phyloP scores from a whole-genome alignment of 2,888 invertebrate genomes.

The Sussaba pulchella region DNA sequence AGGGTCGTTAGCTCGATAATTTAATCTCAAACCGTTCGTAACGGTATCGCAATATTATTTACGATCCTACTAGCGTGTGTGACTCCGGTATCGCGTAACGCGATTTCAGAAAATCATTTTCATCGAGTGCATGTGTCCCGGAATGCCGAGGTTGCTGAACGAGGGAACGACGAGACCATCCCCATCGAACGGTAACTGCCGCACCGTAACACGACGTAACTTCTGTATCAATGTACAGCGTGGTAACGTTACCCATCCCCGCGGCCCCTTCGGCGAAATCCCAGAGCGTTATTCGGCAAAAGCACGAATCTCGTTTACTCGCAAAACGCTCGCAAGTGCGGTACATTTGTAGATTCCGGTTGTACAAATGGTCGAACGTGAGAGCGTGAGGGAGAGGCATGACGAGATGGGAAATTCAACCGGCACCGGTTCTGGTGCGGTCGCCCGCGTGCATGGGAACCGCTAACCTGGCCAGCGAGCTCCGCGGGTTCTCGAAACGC shows the following conservation, averaged over 20 bases:
- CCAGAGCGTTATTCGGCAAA: neutral
- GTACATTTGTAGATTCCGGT: conserved; percentile 61
- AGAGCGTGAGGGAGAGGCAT: too few relatives aligned
- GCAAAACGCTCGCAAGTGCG: conserved; percentile 45
- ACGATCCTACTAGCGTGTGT: conserved; percentile 48
- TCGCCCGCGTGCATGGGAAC: conserved; percentile 52
- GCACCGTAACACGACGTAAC: conserved; percentile 4
- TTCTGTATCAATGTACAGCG: conserved; percentile 19
- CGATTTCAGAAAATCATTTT: conserved; percentile 49
- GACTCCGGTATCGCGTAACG: conserved; percentile 45
- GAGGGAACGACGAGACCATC: conserved; percentile 1
- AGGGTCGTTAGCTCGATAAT: conserved; percentile 49
- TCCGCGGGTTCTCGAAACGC: conserved; percentile 43
- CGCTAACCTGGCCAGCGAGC: conserved; percentile 16
- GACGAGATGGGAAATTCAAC: too few relatives aligned
- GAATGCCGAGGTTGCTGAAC: conserved; percentile 11
- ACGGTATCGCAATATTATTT: conserved; percentile 44
- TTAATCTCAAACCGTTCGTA: conserved; percentile 28
- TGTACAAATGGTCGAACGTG: conserved; percentile 41
- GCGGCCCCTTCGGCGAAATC: too few relatives aligned
- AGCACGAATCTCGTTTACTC: conserved; percentile 33
- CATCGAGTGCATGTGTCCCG: neutral
- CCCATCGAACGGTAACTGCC: too few relatives aligned
- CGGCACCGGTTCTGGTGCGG: too few relatives aligned
- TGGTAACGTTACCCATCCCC: neutral